Base-by-base conservation (phyloP, 2,797 vertebrate genomes). In the Varecia variegata region DNA sequence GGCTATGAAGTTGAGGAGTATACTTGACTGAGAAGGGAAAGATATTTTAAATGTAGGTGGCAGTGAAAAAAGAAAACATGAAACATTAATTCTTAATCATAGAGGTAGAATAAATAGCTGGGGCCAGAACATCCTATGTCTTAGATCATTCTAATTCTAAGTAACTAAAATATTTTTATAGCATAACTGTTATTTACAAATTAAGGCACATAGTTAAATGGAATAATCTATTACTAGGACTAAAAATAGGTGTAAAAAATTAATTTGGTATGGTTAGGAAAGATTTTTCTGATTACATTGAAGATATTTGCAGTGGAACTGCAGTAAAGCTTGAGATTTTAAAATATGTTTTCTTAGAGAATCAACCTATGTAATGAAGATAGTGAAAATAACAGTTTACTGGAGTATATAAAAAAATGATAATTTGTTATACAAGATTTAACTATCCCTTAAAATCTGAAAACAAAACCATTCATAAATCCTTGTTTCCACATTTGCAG, bases 381-480 rank as follows among this genome's bases (percentile, higher is more conserved):
- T 9, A 58, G 50, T 60, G 23, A 95, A 93, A 84, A 89, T 86
- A 94, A 62, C 30, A n/a, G 58, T 87, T 93, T 86, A 11, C 27
- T 58, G 50, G 38, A 45, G 1, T 79, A 74, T 83, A 74, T 65
- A 3, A 25, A 88, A 88, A 83, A 56, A 50, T 20, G 25, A 88
- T 54, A 83, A 86, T 82, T 90, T 81, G 14, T 95, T 95, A 82
- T 54, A 73, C 3, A 81, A 92, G 73, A 85, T 91, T 83, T 93
- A 94, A 23, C 17, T 82, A 43, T 79, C 20, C 18, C 13, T 25
- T 93, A 87, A 85, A 94, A 76, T 80, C 7, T 70, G 50, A 96
- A 88, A 96, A 87, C 25, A 81, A 90, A 89, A 65, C 18, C 30
- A 88, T 70, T 93, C 40, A 90, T 82, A 88, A 97, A 87, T 95